Evolutionary conservation across 2,113 vertebrate species (phyloP).

Genomic region (Megalops atlanticus): DNA sequence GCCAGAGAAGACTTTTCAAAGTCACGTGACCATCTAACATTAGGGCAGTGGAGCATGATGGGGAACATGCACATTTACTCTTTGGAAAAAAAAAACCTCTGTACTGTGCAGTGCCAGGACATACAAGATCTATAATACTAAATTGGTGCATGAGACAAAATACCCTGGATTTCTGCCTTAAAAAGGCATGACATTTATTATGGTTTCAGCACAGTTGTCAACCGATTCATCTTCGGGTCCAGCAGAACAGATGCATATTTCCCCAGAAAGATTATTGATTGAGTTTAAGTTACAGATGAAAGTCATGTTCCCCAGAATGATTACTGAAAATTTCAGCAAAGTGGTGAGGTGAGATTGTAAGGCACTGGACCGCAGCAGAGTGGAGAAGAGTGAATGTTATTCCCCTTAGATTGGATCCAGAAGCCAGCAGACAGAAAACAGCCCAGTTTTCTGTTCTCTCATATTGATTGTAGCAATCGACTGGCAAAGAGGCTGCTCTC

Average conservation of each 20-base stretch:
- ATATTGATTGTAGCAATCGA: conserved; percentile 59
- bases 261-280: neutral
- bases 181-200: neutral
- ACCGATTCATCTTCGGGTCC: neutral
- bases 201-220: neutral
- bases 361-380: neutral
- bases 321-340: no score
- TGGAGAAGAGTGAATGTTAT: conserved; percentile 22
- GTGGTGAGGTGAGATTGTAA: no score
- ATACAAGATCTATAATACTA: no score
- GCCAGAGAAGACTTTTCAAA: no score
- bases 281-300: neutral
- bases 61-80: no score
- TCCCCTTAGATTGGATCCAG: conserved; percentile 58
- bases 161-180: neutral
- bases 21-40: no score
- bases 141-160: neutral
- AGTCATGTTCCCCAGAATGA: no score
- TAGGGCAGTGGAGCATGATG: no score
- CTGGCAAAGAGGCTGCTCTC: conserved; percentile 47
- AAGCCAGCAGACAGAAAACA: conserved; percentile 43
- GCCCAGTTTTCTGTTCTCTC: conserved; percentile 45
- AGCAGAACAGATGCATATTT: neutral
- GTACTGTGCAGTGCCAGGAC: no score
- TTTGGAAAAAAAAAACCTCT: no score